Evolutionary conservation across 2,113 vertebrate genomes (phyloP).

Genomic region (Hippocampus barbouri): DNA sequence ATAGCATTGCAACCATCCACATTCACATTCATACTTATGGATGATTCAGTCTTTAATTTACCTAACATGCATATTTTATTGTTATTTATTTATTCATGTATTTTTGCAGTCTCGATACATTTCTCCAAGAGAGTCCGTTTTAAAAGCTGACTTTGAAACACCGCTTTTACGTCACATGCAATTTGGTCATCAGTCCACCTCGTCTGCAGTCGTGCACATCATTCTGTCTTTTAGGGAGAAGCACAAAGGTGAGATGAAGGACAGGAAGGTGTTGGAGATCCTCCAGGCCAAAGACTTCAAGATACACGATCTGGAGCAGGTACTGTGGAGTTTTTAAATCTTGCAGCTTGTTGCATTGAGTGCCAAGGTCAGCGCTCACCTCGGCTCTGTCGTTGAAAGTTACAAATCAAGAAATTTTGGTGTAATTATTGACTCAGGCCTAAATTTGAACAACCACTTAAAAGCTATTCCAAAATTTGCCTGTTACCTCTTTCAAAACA

Average conservation of each 20-base stretch:
- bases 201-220: not conserved
- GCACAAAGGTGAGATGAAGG: constrained; percentile 87
- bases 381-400: too few relatives aligned
- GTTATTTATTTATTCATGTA: not conserved
- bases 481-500: too few relatives aligned
- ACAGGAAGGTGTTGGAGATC: constrained; percentile 88
- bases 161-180: not conserved
- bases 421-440: too few relatives aligned
- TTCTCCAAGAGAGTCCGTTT: not conserved
- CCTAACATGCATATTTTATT: too few relatives aligned
- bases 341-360: not conserved
- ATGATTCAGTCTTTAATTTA: too few relatives aligned
- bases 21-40: too few relatives aligned
- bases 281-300: constrained; percentile 85
- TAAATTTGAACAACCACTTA: too few relatives aligned
- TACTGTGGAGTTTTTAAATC: constrained; percentile 43
- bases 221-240: constrained; percentile 82
- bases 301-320: constrained; percentile 85
- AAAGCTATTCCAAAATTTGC: too few relatives aligned
- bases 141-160: not conserved
- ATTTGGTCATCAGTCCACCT: not conserved
- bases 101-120: not conserved
- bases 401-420: too few relatives aligned
- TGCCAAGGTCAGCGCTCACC: not conserved
- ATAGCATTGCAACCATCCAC: too few relatives aligned